These are phyloP conservation scores for Elysia chlorotica DNA, from an alignment of 1,140 invertebrate species.

Conservation along the genomic window DNA sequence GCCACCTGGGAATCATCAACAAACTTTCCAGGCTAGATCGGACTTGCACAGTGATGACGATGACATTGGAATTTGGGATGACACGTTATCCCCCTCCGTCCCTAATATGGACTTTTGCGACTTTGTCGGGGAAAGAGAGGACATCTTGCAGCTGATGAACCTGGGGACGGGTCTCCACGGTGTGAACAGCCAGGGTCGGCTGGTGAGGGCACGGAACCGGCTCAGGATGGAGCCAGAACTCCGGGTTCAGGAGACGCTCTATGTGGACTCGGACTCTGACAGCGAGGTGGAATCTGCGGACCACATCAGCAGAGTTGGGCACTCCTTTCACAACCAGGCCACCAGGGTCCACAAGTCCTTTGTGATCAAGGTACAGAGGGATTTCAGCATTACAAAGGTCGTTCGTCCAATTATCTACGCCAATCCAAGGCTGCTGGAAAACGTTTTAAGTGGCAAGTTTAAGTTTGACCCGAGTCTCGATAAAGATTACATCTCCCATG, in stretches of 20 bases:
- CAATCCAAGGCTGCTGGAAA: conserved; percentile 12
- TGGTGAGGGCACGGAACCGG: no score
- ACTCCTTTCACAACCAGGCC: no score
- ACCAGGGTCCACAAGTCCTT: no score
- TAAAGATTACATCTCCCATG: neutral
- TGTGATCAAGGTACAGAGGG: neutral
- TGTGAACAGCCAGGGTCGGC: no score
- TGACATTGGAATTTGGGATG: neutral
- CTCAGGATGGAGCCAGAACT: neutral
- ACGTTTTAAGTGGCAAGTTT: conserved; percentile 11
- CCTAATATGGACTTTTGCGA: neutral
- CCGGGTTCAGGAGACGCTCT: conserved; percentile 3
- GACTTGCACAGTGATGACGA: no score
- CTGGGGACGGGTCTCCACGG: no score
- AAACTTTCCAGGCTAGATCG: no score
- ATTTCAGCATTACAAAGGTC: conserved; percentile 1
- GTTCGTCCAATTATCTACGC: neutral
- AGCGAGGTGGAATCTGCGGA: neutral
- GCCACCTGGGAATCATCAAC: no score
- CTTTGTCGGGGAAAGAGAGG: neutral
- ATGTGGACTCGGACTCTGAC: conserved; percentile 12
- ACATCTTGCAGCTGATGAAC: no score
- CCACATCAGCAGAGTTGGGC: neutral
- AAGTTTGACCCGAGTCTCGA: neutral
- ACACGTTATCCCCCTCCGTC: neutral